Base-by-base conservation (phyloP, 1,140 invertebrate genomes). In the Limonius californicus region DNA sequence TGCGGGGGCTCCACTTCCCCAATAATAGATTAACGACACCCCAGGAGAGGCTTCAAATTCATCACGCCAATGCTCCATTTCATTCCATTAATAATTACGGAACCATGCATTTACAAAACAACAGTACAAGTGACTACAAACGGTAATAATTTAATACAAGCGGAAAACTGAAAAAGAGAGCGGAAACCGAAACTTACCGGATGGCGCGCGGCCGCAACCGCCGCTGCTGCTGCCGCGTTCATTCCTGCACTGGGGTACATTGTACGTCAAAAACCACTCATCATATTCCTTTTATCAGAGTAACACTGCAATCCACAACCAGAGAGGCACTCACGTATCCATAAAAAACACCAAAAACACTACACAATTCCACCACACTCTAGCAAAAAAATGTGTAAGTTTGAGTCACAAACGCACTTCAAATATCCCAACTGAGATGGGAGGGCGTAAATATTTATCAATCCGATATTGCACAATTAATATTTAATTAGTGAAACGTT, bases 231-330 rank as follows among this genome's bases (percentile, higher is more conserved):
- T 74, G 81, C 81, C 63, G 82, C 82, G 73, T 83, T 84, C 76
- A 84, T 83, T 68, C 81, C 78, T 73, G 81, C 78, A 73, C 77
- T 82, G 27, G 81, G 80, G 70, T 82, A 83, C 81, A 83, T 83
- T 68, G 77, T 80, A 73, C 62, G 74, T 77, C 73, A 77, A 19
- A 50, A 50, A 19, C 20, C 16, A 50, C 20, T 21, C 45, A 50
- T 50, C 45, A 18, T 39, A 39, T 39, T 39, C 35, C 35, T 39
- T 39, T 12, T 11, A 27, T 27, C 9, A 2, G n/a, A 39, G 1
- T 6, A 39, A 14, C 35, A 39, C 35, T 39, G 45, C 19, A 50
- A 18, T 50, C 16, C 45, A 16, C 7, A 19, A 50, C 11, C 6
- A 50, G n/a, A 21, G 9, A 45, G 16, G 16, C 20, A 50, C 20